Conservation (phyloP, 2,113 vertebrate genomes). For the Salvator merianae region DNA sequence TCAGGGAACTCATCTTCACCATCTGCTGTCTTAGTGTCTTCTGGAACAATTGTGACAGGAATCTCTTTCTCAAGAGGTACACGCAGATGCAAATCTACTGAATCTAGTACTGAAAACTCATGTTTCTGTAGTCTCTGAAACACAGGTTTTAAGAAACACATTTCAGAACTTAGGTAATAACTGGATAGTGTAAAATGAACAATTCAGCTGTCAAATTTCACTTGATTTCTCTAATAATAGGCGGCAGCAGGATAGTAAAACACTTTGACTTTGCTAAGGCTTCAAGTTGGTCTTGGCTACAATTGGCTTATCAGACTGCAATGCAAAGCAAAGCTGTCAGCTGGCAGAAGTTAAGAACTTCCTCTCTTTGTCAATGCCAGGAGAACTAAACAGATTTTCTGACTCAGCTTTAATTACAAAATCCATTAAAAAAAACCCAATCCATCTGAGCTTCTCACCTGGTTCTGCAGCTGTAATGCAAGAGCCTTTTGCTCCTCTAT, state of each 20-base stretch:
- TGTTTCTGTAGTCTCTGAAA: conserved; percentile 85
- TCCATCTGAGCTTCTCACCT: conserved; percentile 73
- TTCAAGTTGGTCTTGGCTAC: background rate
- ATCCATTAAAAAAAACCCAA: background rate
- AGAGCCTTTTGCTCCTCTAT: conserved; percentile 93
- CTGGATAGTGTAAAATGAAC: background rate
- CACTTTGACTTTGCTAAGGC: background rate
- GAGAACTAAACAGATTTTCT: background rate
- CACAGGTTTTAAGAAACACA: conserved; percentile 29
- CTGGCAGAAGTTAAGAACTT: too few species aligned
- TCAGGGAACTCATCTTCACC: conserved; percentile 88
- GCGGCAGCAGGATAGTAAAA: background rate
- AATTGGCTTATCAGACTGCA: background rate
- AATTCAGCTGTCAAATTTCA: background rate
- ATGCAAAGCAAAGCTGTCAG: background rate
- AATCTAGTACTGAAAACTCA: conserved; percentile 70
- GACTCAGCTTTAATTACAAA: background rate
- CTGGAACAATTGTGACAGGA: conserved; percentile 78
- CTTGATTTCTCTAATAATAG: too few species aligned
- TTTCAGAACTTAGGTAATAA: background rate
- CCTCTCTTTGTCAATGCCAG: too few species aligned
- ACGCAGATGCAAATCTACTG: conserved; percentile 85
- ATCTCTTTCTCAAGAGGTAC: conserved; percentile 95
- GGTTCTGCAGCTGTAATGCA: conserved; percentile 83
- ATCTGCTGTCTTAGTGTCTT: conserved; percentile 54